Conservation (phyloP, 1,140 invertebrate species). For the Littorina saxatilis region DNA sequence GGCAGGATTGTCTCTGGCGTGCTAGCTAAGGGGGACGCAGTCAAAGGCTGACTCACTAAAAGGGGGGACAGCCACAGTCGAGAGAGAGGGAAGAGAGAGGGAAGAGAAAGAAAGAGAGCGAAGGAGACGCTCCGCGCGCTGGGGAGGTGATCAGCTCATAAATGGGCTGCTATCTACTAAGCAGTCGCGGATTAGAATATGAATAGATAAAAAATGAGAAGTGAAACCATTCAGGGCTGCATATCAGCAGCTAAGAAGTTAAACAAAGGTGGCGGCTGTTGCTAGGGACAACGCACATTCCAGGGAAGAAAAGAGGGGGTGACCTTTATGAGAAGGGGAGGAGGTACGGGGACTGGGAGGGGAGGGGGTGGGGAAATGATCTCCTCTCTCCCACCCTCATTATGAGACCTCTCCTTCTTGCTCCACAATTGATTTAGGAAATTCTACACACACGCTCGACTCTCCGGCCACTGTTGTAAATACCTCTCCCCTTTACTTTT, state of each 20-base stretch:
- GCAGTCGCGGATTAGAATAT: conserved; percentile 65
- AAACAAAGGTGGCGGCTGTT: conserved; percentile 64
- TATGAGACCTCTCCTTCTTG: conserved; percentile 45
- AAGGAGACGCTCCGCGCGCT: conserved; percentile 37
- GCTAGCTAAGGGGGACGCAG: conserved; percentile 16
- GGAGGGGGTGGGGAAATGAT: conserved; percentile 21
- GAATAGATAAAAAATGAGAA: conserved; percentile 68
- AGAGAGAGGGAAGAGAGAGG: conserved; percentile 23
- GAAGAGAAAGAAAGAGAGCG: conserved; percentile 34
- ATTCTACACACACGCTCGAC: conserved; percentile 47
- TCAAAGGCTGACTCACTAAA: conserved; percentile 21
- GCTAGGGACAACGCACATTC: conserved; percentile 57
- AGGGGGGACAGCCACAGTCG: neutral
- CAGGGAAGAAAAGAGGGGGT: conserved; percentile 50
- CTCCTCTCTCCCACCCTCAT: conserved; percentile 32
- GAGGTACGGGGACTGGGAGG: no score
- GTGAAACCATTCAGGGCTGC: conserved; percentile 57
- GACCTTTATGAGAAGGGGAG: conserved; percentile 48
- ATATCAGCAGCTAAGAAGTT: conserved; percentile 64
- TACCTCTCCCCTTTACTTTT: conserved; percentile 12
- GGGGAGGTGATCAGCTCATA: conserved; percentile 61
- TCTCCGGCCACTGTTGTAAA: conserved; percentile 35
- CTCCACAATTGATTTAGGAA: conserved; percentile 63
- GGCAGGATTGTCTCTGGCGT: conserved; percentile 48
- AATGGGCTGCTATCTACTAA: conserved; percentile 64